These are phyloP conservation scores for Ectemnius cavifrons DNA, from an alignment of 2,888 invertebrate genomes.

Conservation along the genomic window DNA sequence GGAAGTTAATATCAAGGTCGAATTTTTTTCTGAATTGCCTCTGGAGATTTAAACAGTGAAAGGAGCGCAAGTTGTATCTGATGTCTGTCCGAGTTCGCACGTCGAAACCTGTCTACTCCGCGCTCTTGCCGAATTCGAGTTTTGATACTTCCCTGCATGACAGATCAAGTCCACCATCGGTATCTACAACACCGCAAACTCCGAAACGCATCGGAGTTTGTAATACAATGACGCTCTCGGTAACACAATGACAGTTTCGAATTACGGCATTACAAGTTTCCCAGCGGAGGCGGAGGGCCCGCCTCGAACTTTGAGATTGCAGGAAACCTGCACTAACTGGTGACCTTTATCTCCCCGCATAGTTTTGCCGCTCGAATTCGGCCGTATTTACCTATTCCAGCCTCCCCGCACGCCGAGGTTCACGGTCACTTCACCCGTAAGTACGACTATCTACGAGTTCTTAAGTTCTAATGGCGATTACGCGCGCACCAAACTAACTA, in stretches of 20 bases:
- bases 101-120: no score
- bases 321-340: conserved; percentile 38
- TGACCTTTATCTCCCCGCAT: conserved; percentile 34
- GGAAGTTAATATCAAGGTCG: no score
- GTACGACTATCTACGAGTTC: no score
- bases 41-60: no score
- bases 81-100: no score
- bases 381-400: background rate
- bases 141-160: conserved; percentile 16
- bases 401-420: conserved; percentile 9
- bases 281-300: conserved; percentile 22
- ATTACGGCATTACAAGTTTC: conserved; percentile 65
- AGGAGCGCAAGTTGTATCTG: no score
- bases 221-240: conserved; percentile 40
- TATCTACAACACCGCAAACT: conserved; percentile 24
- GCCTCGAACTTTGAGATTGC: conserved; percentile 44
- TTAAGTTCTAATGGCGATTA: no score
- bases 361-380: conserved; percentile 28
- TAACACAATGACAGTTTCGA: conserved; percentile 67
- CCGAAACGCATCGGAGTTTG: conserved; percentile 31
- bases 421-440: conserved; percentile 1
- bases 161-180: conserved; percentile 5
- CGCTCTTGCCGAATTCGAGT: conserved; percentile 1
- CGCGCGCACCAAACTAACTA: no score
- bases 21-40: no score